These are phyloP conservation scores for Panzeria rudis DNA, from an alignment of 2,888 invertebrate genomes.

Conservation along the genomic window DNA sequence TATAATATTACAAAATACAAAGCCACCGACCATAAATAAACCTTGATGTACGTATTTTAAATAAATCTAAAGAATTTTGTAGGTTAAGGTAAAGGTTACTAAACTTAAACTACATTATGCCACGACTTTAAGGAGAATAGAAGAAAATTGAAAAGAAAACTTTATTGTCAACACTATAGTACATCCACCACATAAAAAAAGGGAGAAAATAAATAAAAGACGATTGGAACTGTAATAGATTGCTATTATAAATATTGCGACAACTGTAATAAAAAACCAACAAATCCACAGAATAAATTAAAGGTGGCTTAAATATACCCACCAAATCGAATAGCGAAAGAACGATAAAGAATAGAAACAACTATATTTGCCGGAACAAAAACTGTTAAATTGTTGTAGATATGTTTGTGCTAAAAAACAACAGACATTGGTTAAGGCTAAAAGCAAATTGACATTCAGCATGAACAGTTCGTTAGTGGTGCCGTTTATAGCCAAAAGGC, in stretches of 20 bases:
- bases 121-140: not conserved
- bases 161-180: conserved; percentile 28
- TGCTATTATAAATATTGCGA: conserved; percentile 58
- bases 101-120: conserved; percentile 28
- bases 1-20: not conserved
- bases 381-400: not conserved
- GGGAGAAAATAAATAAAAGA: conserved; percentile 10
- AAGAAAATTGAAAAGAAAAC: conserved; percentile 44
- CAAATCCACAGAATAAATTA: conserved; percentile 47
- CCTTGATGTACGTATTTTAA: conserved; percentile 27
- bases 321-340: not conserved
- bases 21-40: conserved; percentile 44
- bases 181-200: not conserved
- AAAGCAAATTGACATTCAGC: conserved; percentile 13
- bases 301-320: conserved; percentile 4
- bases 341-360: conserved; percentile 2
- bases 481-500: conserved; percentile 30
- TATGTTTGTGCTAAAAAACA: not conserved
- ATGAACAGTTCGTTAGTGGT: conserved; percentile 9
- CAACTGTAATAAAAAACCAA: conserved; percentile 42
- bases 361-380: conserved; percentile 1
- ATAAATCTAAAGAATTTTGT: conserved; percentile 45
- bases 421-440: not conserved
- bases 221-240: conserved; percentile 44
- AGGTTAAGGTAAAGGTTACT: conserved; percentile 34